Evolutionary conservation across 2,113 vertebrate species (phyloP).

Genomic region (Cyprinodon tularosa): DNA sequence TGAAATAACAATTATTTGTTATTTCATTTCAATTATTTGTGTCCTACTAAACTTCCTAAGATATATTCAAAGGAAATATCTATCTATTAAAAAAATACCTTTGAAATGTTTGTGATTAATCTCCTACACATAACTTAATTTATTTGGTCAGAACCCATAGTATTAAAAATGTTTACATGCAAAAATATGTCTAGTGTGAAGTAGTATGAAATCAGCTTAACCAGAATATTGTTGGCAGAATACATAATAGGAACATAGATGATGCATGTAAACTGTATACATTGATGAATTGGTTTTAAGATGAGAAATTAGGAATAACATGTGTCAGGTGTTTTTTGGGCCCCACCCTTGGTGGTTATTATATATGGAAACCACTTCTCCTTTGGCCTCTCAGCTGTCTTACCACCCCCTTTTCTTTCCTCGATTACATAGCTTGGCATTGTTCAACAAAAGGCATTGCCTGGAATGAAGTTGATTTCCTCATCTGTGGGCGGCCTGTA

Average conservation of each 20-base stretch:
- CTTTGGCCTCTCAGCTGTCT: neutral
- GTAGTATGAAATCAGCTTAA: no score
- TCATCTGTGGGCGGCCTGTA: constrained; percentile 6
- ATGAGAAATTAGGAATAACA: neutral
- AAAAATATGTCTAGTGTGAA: no score
- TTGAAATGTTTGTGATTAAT: no score
- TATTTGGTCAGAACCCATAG: neutral
- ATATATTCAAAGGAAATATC: no score
- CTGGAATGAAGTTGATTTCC: neutral
- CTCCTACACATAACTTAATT: neutral
- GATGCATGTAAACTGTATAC: neutral
- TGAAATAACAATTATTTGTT: no score
- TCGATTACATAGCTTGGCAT: neutral
- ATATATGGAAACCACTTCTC: neutral
- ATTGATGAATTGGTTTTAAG: no score
- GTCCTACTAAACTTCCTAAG: no score
- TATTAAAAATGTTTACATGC: neutral
- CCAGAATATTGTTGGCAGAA: neutral
- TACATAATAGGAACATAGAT: neutral
- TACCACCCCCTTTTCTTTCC: neutral
- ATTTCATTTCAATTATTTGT: no score
- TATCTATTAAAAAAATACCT: no score
- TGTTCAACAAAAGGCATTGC: neutral
- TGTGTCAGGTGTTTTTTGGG: neutral
- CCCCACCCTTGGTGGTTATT: neutral